Base-by-base conservation (phyloP, 2,113 vertebrate genomes). In the Hydropotes inermis region DNA sequence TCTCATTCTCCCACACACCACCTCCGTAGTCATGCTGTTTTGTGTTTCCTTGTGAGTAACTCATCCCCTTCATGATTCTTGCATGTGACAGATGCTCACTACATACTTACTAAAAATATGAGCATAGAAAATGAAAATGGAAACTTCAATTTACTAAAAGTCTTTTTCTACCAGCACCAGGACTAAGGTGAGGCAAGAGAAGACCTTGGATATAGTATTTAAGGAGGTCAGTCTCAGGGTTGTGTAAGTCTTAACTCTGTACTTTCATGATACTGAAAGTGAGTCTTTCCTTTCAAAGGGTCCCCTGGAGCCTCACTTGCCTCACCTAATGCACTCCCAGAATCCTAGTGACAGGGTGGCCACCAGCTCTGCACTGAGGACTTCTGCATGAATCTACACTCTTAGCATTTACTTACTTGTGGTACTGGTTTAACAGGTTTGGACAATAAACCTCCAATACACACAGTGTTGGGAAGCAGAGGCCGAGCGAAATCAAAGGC, bases 401-500 rank as follows among this genome's bases (percentile, higher is more conserved):
- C 64, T 60, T 28, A 96, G 15, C 4, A 21, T 91, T 64, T 54
- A 98, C 97, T 97, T 89, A 99, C 99, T 91, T 98, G 98, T 16
- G 98, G 89, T 14, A 98, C 86, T 86, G 98, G 96, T 43, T 98
- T 98, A 0, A 95, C 57, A 25, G 98, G 97, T 89, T 98, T 99
- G 50, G 97, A 97, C 94, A 99, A 91, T 61, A 99, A 91, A 11
- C 98, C 99, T 87, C 99, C 98, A 87, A 99, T 95, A 94, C 98
- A 98, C 58, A 99, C 97, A 9, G 98, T 98, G 92, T 98, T 99
- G 58, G 99, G 99, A 97, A 98, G 85, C 1, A 99, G 98, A 0
- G 98, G 99, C 74, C 94, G 97, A 1, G 99, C 97, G 95, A 99
- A 99, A 36, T 99, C 99, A 81, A 99, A 96, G 28, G 98, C 98